Base-by-base conservation (phyloP, 2,797 vertebrate genomes). In the Antrozous pallidus region DNA sequence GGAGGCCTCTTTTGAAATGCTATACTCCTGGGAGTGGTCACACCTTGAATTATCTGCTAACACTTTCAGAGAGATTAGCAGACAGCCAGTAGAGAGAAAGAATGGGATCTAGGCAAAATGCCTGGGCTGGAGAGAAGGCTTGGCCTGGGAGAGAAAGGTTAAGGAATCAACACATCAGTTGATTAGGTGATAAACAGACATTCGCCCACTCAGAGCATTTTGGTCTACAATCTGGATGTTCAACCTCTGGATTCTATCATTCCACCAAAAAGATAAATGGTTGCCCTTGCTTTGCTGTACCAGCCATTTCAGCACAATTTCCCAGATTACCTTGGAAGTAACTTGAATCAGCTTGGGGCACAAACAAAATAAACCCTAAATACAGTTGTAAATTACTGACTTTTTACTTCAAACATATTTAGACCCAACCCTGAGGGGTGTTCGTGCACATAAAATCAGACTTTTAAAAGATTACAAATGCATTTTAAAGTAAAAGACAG, bases 21-120 rank as follows among this genome's bases (percentile, higher is more conserved):
- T 81, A 84, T 91, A 83, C 92, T 63, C 95, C 95, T 95, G 92
- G 77, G 95, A 95, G 71, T 38, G 49, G 38, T 58, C 80, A 88
- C 49, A 47, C 88, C 88, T 90, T 61, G 63, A 74, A 36, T 93
- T 74, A 92, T 82, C 92, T 93, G 73, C 91, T 91, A 56, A 88
- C 84, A 49, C 63, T 67, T 77, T 42, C 1, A 2, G 42, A 51
- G 47, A 38, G 58, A 75, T 90, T 81, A 69, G 94, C 65, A 31
- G 54, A 61, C 73, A 40, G 75, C 58, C 56, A 1, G 2, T 1
- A 3, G 17, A 33, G 40, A 90, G 58, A 36, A 63, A 40, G 58
- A 78, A 70, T 1, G 8, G 20, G 45, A 28, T 56, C 33, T 31
- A 42, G 56, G 65, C 9, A 2, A 49, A 70, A 40, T 8, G 73